Evolutionary conservation across 1,140 invertebrate species (phyloP).

Genomic region (Dinoponera quadriceps): DNA sequence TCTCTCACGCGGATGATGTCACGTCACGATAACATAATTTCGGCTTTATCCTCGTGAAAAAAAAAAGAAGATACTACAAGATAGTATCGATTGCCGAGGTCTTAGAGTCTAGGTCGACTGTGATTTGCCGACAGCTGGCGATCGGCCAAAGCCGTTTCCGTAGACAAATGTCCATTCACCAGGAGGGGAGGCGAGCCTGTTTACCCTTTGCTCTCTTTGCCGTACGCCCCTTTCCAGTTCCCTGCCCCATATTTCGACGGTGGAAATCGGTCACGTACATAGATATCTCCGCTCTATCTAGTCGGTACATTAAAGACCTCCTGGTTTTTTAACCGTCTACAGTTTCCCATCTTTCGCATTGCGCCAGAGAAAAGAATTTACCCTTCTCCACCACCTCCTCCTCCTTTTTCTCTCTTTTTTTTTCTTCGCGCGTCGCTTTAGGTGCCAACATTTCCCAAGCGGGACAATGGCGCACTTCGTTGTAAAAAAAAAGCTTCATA

Average conservation of each 20-base stretch:
- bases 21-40: background rate
- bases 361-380: background rate
- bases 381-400: too few relatives aligned
- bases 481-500: constrained; percentile 11
- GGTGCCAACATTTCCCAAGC: constrained; percentile 25
- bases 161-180: constrained; percentile 75
- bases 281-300: background rate
- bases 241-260: background rate
- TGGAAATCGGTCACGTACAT: constrained; percentile 63
- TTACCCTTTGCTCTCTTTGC: constrained; percentile 69
- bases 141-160: constrained; percentile 68
- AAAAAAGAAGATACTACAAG: constrained; percentile 8
- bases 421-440: constrained; percentile 12
- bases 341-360: background rate
- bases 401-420: background rate
- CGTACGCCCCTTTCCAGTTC: background rate
- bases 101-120: constrained; percentile 66
- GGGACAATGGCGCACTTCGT: constrained; percentile 11
- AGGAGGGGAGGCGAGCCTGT: constrained; percentile 70
- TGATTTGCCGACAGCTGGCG: constrained; percentile 70
- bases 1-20: background rate
- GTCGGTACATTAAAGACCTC: constrained; percentile 3
- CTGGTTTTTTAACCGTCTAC: constrained; percentile 1
- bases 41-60: constrained; percentile 13
- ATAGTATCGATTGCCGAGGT: constrained; percentile 63